Conservation (phyloP, 2,797 vertebrate genomes). For the Uromys caudimaculatus region DNA sequence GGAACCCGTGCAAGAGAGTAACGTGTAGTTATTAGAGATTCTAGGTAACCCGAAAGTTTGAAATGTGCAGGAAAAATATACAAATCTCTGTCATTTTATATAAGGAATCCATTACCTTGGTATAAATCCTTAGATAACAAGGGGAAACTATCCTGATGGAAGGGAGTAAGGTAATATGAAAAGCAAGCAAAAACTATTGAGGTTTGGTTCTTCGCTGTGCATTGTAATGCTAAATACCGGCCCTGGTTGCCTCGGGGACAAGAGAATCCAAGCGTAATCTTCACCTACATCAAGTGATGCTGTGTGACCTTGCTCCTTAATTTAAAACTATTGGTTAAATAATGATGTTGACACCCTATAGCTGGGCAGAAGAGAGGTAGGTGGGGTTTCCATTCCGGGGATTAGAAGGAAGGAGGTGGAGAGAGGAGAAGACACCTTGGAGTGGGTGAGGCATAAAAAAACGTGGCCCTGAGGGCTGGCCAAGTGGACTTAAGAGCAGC, state of each 20-base stretch:
- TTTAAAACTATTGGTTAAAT: too few species aligned
- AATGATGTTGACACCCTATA: too few species aligned
- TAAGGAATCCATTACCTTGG: not conserved
- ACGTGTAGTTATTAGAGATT: not conserved
- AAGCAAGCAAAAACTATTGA: not conserved
- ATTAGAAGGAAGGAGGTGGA: not conserved
- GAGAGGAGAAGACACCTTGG: not conserved
- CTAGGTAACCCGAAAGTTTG: not conserved
- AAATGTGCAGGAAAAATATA: not conserved
- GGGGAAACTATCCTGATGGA: constrained; percentile 42
- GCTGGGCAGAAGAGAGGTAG: not conserved
- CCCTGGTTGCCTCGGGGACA: too few species aligned
- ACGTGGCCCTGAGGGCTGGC: not conserved
- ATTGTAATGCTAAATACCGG: not conserved
- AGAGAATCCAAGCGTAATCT: too few species aligned
- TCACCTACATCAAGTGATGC: too few species aligned
- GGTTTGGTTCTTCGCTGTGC: not conserved
- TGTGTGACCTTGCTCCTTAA: too few species aligned
- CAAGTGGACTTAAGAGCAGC: not conserved
- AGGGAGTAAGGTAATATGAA: constrained; percentile 36
- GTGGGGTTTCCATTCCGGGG: not conserved
- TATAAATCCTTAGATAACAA: not conserved
- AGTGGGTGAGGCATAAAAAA: not conserved
- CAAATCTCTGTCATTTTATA: not conserved
- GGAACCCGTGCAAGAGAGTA: not conserved